Conservation (phyloP, 2,888 invertebrate genomes). For the Lasiommata megera region DNA sequence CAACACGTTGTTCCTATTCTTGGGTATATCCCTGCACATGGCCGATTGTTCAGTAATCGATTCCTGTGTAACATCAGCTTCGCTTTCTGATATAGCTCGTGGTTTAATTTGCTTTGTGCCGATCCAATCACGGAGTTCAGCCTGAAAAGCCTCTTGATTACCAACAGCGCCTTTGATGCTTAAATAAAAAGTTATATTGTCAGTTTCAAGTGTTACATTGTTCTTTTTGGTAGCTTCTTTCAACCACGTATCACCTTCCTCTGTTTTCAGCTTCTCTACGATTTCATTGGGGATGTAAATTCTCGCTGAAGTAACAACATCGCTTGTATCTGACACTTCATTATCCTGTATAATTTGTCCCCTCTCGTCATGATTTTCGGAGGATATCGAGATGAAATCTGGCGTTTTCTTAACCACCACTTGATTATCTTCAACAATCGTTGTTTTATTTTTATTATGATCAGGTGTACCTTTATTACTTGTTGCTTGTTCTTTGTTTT, state of each 20-base stretch:
- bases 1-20: slow-evolving; percentile 54
- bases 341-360: slow-evolving; percentile 73
- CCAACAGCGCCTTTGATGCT: slow-evolving; percentile 71
- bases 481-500: slow-evolving; percentile 31
- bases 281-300: slow-evolving; percentile 75
- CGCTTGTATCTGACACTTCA: slow-evolving; percentile 71
- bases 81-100: slow-evolving; percentile 32
- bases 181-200: slow-evolving; percentile 59
- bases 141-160: slow-evolving; percentile 77
- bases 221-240: slow-evolving; percentile 51
- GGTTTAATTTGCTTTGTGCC: slow-evolving; percentile 27
- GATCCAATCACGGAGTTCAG: slow-evolving; percentile 65
- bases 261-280: slow-evolving; percentile 65
- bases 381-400: slow-evolving; percentile 54
- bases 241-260: slow-evolving; percentile 72
- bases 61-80: slow-evolving; percentile 31
- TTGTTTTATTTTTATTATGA: slow-evolving; percentile 33
- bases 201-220: slow-evolving; percentile 57
- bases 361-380: slow-evolving; percentile 59
- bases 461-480: slow-evolving; percentile 23
- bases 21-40: slow-evolving; percentile 50
- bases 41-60: slow-evolving; percentile 12
- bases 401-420: slow-evolving; percentile 44
- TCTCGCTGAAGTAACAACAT: slow-evolving; percentile 64
- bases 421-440: slow-evolving; percentile 20